Base-by-base conservation (phyloP, 2,113 vertebrate species). In the Brachyistius frenatus region DNA sequence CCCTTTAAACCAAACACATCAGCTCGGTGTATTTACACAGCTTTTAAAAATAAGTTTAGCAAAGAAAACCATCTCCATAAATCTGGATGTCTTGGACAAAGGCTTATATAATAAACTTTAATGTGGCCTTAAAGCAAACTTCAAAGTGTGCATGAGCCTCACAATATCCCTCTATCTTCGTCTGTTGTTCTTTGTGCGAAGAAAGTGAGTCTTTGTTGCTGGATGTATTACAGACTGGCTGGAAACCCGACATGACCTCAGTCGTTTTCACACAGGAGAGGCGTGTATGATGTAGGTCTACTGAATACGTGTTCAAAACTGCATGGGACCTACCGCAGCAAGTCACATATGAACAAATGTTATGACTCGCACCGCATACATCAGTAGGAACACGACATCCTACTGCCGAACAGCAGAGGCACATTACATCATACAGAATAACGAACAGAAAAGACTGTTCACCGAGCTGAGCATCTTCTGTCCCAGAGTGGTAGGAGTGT, bases 171-270 rank as follows among this genome's bases (percentile, higher is more conserved):
- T 73, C 73, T 53, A 52, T 66, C 64, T 78, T 58, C 66, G 78
- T 66, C 57, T 66, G 55, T 67, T 86, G 80, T 90, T 74, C 36
- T 44, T 68, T 10, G 36, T 23, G 37, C 78, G 62, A 83, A 88
- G 65, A 91, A 83, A 85, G 39, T 50, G 36, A 1, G 74, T 60
- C 83, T 90, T 89, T 90, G 86, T 91, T 81, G 62, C 49, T 33
- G 61, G 14, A 35, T 57, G 63, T 66, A 52, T 70, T 74, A 49
- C 44, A 67, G 72, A 65, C 55, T 14, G 64, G 85, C 83, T 73
- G 14, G 56, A 62, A 83, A 73, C 44, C 56, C 73, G 23, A 78
- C 78, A 54, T 91, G 85, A 91, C 88, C 69, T 91, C 87, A 89
- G 89, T 33, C 72, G 54, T 33, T 69, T 76, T 85, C 49, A 75